These are phyloP conservation scores for Sphaerophoria rueppellii DNA, from an alignment of 2,888 invertebrate genomes.

Conservation along the genomic window DNA sequence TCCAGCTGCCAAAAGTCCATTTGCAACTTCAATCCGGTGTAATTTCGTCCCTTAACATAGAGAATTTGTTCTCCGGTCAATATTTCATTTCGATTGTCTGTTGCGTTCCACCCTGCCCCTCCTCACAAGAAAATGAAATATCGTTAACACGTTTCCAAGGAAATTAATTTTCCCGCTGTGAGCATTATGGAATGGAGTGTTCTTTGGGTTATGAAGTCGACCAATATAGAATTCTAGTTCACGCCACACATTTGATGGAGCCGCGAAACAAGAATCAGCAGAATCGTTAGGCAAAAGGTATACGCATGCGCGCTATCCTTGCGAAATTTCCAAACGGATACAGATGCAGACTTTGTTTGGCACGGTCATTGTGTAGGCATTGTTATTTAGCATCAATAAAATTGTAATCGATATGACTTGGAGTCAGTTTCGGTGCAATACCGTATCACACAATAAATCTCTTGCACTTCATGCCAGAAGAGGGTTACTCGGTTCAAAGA, in stretches of 20 bases:
- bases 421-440: conserved; percentile 62
- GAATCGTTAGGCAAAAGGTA: neutral
- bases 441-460: conserved; percentile 70
- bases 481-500: conserved; percentile 35
- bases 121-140: conserved; percentile 63
- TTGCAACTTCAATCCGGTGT: conserved; percentile 33
- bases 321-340: conserved; percentile 44
- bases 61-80: conserved; percentile 33
- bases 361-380: conserved; percentile 61
- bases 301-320: conserved; percentile 54
- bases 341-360: conserved; percentile 43
- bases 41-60: conserved; percentile 53
- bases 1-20: conserved; percentile 43
- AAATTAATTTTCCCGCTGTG: conserved; percentile 73
- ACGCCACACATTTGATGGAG: conserved; percentile 22
- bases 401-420: conserved; percentile 72
- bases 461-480: neutral
- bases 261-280: no score
- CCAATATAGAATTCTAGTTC: conserved; percentile 47
- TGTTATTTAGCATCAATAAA: conserved; percentile 73
- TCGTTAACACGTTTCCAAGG: conserved; percentile 71
- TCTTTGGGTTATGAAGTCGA: conserved; percentile 39
- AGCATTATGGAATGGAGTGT: conserved; percentile 69
- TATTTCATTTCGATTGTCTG: conserved; percentile 49
- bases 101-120: neutral